phyloP scores from a whole-genome alignment of 2,797 vertebrate species.

The Microctenopoma lineatum region DNA sequence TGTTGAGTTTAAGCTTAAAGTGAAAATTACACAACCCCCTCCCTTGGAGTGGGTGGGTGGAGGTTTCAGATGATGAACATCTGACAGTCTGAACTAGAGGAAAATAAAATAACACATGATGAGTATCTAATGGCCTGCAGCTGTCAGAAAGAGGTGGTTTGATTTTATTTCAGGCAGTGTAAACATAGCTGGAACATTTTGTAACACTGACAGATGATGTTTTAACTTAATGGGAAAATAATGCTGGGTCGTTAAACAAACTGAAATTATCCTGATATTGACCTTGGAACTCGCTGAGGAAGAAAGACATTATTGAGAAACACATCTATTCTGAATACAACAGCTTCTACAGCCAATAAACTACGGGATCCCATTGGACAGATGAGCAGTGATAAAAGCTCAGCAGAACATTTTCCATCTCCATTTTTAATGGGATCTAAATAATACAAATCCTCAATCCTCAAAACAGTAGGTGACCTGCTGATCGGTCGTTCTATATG shows the following conservation, averaged over 20 bases:
- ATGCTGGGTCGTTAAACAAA: slow-evolving; percentile 1
- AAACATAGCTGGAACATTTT: no score
- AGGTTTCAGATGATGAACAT: no score
- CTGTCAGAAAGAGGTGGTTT: no score
- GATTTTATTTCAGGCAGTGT: no score
- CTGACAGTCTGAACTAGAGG: no score
- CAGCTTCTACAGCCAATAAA: slow-evolving; percentile 12
- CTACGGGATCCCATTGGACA: not conserved
- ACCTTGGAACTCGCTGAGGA: not conserved
- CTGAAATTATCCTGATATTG: not conserved
- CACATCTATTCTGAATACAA: not conserved
- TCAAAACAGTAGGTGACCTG: slow-evolving; percentile 31
- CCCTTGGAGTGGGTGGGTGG: no score
- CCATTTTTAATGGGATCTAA: slow-evolving; percentile 42
- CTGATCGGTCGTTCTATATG: slow-evolving; percentile 22
- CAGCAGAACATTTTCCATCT: slow-evolving; percentile 29
- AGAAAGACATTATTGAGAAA: not conserved
- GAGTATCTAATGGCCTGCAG: no score
- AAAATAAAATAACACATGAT: no score
- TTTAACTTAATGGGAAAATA: no score
- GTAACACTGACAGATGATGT: no score
- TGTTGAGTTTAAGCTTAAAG: no score
- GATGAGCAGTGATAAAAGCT: slow-evolving; percentile 25
- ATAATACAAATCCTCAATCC: slow-evolving; percentile 26
- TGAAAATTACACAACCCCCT: no score